Conservation (phyloP, 2,113 vertebrate genomes). For the Podarcis raffonei region DNA sequence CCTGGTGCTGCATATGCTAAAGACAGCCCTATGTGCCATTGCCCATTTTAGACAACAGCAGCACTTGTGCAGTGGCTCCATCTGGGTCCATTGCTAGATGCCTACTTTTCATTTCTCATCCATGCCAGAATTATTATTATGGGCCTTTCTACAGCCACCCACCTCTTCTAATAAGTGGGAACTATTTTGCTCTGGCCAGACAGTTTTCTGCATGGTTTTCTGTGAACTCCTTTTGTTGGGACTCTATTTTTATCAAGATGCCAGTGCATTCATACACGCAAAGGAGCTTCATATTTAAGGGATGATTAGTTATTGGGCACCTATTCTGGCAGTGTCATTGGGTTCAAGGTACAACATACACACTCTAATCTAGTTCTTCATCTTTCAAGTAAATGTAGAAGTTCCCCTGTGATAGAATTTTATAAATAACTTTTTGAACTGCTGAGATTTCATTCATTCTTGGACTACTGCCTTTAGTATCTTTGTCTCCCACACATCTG, state of each 20-base stretch:
- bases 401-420: not conserved
- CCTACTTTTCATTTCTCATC: no score
- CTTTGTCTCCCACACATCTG: slow-evolving; percentile 51
- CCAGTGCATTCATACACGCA: not conserved
- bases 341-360: not conserved
- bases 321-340: not conserved
- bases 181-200: not conserved
- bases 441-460: slow-evolving; percentile 42
- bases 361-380: not conserved
- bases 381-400: not conserved
- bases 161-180: not conserved
- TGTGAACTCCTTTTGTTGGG: not conserved
- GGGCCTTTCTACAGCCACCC: not conserved
- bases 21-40: no score
- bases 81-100: no score
- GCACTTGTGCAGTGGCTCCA: no score
- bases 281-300: not conserved
- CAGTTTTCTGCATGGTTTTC: not conserved
- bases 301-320: not conserved
- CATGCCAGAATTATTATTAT: not conserved
- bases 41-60: no score
- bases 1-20: no score
- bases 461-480: slow-evolving; percentile 55
- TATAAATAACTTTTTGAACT: slow-evolving; percentile 39
- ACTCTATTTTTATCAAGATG: not conserved